Base-by-base conservation (phyloP, 2,797 vertebrate species). In the Thunnus albacares region DNA sequence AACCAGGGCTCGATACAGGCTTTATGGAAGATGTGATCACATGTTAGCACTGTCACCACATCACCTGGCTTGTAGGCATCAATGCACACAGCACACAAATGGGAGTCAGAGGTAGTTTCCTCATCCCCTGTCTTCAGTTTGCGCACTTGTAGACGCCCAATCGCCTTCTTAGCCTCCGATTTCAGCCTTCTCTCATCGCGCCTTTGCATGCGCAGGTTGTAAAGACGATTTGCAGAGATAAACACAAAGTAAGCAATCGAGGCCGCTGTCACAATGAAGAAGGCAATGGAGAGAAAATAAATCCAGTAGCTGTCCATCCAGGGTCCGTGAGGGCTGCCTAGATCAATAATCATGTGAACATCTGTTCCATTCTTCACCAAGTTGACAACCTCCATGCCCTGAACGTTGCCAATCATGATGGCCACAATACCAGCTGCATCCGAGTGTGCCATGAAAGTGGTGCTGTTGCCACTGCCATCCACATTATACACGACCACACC, bases 21-120 rank as follows among this genome's bases (percentile, higher is more conserved):
- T 93, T 98, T 97, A 88, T 99, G 98, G 92, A 98, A 99, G 86
- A 98, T 93, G 80, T 99, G 98, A 72, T 97, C 97, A 91, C 98
- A 99, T 1, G 97, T 98, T 30, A 99, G 95, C 87, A 97, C 96
- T 7, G 97, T 97, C 68, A 98, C 96, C 57, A 97, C 94, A 4
- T 99, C 98, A 1, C 97, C 96, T 0, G 87, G 91, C 82, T 95
- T 97, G 94, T 97, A 99, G 2, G 93, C 88, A 15, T 99, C 98
- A 13, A 99, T 97, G 77, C 98, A 99, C 70, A 99, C 97, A 1
- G 96, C 98, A 59, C 98, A 99, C 90, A 92, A 92, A 6, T 96
- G 91, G 20, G 91, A 92, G 70, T 99, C 98, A 0, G 95, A 95
- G 3, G 87, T 91, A 0, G 94, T 96, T 84, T 97, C 97, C 95